Evolutionary conservation across 30 jellyfish, hydroid and myxozoan genomes (phyloP).

Genomic region (Aurelia coerulea): DNA sequence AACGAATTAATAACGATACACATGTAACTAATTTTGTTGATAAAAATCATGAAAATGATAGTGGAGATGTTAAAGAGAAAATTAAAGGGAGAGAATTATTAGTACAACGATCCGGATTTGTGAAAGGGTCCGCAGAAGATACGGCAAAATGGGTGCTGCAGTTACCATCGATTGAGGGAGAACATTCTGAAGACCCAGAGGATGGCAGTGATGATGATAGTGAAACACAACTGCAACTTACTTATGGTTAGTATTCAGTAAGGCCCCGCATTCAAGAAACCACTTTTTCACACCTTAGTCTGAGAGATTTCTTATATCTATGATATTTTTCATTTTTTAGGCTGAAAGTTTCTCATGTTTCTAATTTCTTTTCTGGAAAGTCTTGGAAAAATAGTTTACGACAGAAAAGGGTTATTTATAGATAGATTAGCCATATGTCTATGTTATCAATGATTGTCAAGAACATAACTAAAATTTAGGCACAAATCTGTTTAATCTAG

Average conservation of each 20-base stretch:
- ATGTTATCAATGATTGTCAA: too few species aligned
- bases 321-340: too few species aligned
- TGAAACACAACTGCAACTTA: constrained; percentile 49
- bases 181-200: constrained; percentile 66
- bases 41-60: not conserved
- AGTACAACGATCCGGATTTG: not conserved
- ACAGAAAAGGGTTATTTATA: too few species aligned
- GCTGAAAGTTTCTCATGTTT: too few species aligned
- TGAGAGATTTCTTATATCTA: too few species aligned
- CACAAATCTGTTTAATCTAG: too few species aligned
- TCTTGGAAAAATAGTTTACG: too few species aligned
- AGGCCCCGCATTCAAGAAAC: too few species aligned
- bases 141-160: constrained; percentile 48
- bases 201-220: constrained; percentile 65
- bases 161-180: constrained; percentile 28
- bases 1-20: not conserved
- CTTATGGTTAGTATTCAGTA: constrained; percentile 32
- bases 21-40: not conserved
- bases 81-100: not conserved
- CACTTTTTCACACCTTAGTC: too few species aligned
- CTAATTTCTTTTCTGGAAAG: too few species aligned
- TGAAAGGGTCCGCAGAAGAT: constrained; percentile 15
- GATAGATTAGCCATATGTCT: too few species aligned
- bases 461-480: too few species aligned
- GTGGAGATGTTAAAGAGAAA: not conserved